Evolutionary conservation across 2,888 invertebrate species (phyloP).

Genomic region (Tiphia femorata): DNA sequence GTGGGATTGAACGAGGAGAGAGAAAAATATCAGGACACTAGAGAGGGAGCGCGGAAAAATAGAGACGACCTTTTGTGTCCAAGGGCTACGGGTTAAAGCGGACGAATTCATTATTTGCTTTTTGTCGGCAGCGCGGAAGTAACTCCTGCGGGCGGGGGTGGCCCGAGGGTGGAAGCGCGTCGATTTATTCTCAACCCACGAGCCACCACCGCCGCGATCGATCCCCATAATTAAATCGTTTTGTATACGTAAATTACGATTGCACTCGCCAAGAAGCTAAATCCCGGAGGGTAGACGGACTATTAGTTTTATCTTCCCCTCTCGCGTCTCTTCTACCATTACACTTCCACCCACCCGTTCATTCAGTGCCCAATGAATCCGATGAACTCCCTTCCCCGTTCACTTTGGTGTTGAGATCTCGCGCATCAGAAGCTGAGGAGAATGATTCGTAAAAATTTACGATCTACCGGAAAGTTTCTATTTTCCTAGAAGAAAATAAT

Average conservation of each 20-base stretch:
- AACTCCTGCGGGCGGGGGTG: not conserved
- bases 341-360: no score
- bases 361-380: no score
- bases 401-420: no score
- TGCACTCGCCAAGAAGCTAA: conserved; percentile 14
- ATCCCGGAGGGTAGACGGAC: conserved; percentile 7
- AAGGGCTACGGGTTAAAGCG: not conserved
- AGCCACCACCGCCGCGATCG: conserved; percentile 21
- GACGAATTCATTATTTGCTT: not conserved
- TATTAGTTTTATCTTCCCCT: conserved; percentile 32
- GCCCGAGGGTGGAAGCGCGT: not conserved
- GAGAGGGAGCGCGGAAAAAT: not conserved
- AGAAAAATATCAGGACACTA: not conserved
- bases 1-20: not conserved
- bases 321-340: no score
- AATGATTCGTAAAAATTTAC: no score
- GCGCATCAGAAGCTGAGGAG: no score
- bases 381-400: no score
- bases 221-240: conserved; percentile 40
- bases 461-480: no score
- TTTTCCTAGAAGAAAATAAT: no score
- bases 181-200: not conserved
- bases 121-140: not conserved
- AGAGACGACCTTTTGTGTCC: not conserved
- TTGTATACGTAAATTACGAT: conserved; percentile 30